Evolutionary conservation across 2,888 invertebrate species (phyloP), one percentile per base, ranked within the genome.

Genomic region (Liposcelis brunnea): DNA sequence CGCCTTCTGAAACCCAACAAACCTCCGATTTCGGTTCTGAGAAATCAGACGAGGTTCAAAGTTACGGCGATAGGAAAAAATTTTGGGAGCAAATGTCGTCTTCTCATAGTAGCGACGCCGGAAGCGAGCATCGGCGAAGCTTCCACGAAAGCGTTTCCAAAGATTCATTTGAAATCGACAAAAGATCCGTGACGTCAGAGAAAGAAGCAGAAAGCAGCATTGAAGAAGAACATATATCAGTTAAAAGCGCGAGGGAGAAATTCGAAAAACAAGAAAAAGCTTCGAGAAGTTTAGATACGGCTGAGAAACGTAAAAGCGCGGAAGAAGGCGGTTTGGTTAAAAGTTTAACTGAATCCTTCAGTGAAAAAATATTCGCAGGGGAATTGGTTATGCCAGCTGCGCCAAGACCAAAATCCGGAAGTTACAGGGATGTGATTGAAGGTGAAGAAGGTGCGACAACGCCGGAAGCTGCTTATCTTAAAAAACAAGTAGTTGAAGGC

Each of bases 41-140:
- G 45, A 12, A 31, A 26, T 26, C 8, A 40, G 56, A 55, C 47
- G 56, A 59, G 46, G 54, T 59, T 31, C 62, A 61, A 52, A 63
- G 61, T 47, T 69, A 69, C 51, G 62, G 61, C 12, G 64, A 66
- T 45, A 64, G 64, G 50, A 69, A 66, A 53, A 64, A 63, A 51
- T 70, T 70, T 54, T 70, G 70, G 70, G 70, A 70, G 51, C 54
- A 58, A 61, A 55, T 53, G 60, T 65, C 44, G 49, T 56, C 43
- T 38, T 51, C 48, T 44, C 16, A 42, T 56, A 58, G 49, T 35
- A 53, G 55, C 42, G 51, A 53, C 31, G 52, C 56, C 31, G 52
- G 62, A 42, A 19, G 15, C 12, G 15, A n/a, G 12, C 12, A 40
- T 7, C 3, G 19, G 16, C 6, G 12, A 18, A 40, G 40, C 16